Base-by-base conservation (phyloP, 2,113 vertebrate species). In the Mesitornis unicolor region DNA sequence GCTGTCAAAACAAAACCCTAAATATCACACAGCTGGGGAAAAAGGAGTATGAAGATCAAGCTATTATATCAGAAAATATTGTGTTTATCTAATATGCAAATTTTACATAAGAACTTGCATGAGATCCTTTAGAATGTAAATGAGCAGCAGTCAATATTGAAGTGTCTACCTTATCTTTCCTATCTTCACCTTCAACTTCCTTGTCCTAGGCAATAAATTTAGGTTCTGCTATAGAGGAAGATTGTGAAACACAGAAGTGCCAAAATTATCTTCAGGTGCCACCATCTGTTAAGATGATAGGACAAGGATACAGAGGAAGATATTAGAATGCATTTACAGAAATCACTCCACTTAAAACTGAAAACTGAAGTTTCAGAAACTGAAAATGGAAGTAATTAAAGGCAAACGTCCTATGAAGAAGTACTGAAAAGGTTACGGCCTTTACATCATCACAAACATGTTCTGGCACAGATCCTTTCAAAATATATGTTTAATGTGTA, bases 361-460 rank as follows among this genome's bases (percentile, higher is more conserved):
- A 91, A 93, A 91, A 35, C 42, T n/a, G 31, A 71, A 51, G 21
- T 79, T 69, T 91, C 57, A 77, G 35, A 88, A 85, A 35, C 48
- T 53, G 73, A 78, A 56, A 40, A 60, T 92, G 79, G 83, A 93
- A 94, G 59, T 88, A 91, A 84, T 87, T 88, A 83, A 77, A 86
- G 76, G 12, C 43, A 95, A 93, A 84, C 8, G 14, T 81, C 28
- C 15, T 57, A 0, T 78, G 40, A 94, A 68, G 68, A 89, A 61
- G 48, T 75, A 96, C 25, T 91, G 78, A 87, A 94, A 92, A 93
- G 57, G 64, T 90, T 94, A 77, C 40, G 53, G 47, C 43, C 61
- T 65, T 97, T 92, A 89, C 83, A 92, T 96, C 60, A 88, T 84
- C 77, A 89, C 75, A 98, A 91, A 93, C 69, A 90, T 59, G 79